Conservation (phyloP, 2,113 vertebrate species). For the Gambusia affinis region DNA sequence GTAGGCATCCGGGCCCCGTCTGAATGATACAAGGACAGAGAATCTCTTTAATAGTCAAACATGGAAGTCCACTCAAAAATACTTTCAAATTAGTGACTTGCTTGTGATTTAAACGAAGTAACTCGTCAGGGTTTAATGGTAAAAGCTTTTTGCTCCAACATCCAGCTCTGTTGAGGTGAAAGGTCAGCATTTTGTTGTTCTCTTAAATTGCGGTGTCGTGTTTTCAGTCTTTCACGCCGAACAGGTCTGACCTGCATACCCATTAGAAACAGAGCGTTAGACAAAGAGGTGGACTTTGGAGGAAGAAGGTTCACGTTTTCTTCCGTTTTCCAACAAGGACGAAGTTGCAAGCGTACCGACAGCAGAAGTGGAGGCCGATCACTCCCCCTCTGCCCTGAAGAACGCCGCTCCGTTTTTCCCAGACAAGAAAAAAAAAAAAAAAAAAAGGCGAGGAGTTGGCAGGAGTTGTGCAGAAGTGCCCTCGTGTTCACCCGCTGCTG, state of each 20-base stretch:
- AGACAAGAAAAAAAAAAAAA: slow-evolving; percentile 4
- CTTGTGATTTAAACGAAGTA: background rate
- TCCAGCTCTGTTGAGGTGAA: background rate
- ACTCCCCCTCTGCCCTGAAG: background rate
- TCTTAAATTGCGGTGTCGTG: background rate
- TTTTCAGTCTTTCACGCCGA: background rate
- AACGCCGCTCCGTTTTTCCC: slow-evolving; percentile 1
- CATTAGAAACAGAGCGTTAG: no score
- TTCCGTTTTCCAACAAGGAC: slow-evolving; percentile 1
- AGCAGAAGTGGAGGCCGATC: background rate
- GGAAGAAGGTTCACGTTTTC: no score
- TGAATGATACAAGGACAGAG: no score
- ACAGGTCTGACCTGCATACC: background rate
- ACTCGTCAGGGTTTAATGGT: background rate
- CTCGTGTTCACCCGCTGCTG: slow-evolving; percentile 52
- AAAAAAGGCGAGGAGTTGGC: slow-evolving; percentile 12
- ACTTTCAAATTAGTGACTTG: background rate
- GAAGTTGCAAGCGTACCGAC: slow-evolving; percentile 10
- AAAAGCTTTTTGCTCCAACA: background rate
- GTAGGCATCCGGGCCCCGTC: no score
- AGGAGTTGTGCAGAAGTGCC: slow-evolving; percentile 20
- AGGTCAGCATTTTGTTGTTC: background rate
- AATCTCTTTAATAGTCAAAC: background rate
- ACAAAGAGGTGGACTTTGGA: no score
- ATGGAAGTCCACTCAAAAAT: background rate